Conservation (phyloP, 2,113 vertebrate species). For the Brachirus orientalis region DNA sequence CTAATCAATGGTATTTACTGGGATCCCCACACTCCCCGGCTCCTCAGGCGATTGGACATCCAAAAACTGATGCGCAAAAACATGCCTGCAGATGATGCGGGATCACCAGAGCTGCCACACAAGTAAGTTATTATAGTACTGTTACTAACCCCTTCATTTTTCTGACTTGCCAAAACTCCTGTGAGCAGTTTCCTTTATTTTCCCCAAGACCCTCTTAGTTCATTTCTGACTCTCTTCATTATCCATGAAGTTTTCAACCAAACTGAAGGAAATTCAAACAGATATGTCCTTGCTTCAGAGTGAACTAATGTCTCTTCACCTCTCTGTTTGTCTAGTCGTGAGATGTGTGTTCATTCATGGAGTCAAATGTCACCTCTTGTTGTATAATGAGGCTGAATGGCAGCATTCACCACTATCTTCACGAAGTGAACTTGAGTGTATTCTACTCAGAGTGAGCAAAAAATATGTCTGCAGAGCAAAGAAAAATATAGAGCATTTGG, state of each 20-base stretch:
- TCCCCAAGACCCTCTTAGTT: not conserved
- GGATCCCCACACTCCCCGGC: conserved; percentile 91
- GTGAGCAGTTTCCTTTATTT: not conserved
- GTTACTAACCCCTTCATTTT: no score
- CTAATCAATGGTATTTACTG: conserved; percentile 99
- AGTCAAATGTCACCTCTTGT: no score
- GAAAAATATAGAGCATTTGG: no score
- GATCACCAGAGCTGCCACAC: conserved; percentile 90
- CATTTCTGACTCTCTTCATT: not conserved
- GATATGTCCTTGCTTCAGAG: not conserved
- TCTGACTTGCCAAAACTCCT: not conserved
- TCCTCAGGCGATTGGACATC: conserved; percentile 88
- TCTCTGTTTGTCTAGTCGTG: no score
- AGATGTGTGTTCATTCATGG: no score
- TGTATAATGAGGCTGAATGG: no score
- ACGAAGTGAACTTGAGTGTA: no score
- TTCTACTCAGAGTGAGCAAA: no score
- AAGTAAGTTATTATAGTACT: conserved; percentile 81
- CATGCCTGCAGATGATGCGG: conserved; percentile 62
- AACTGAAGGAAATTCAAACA: not conserved
- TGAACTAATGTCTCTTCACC: no score
- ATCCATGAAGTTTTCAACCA: not conserved
- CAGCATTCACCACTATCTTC: no score
- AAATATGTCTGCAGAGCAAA: no score
- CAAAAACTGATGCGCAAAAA: conserved; percentile 85